Evolutionary conservation across 2,113 vertebrate genomes (phyloP).

Genomic region (Phalacrocorax aristotelis): DNA sequence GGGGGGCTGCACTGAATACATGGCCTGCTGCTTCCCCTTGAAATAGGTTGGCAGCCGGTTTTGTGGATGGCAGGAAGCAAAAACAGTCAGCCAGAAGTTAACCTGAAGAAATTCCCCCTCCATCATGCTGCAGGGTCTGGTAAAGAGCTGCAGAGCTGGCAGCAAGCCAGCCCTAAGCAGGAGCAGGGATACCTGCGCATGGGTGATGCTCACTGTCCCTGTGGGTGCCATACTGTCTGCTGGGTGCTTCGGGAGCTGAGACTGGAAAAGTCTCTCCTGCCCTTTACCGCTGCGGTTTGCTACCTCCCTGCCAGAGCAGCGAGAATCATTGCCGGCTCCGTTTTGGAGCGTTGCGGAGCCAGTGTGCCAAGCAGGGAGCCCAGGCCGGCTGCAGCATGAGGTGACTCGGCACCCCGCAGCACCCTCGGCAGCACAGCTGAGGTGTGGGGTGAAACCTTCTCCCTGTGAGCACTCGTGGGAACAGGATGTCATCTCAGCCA

Average conservation of each 20-base stretch:
- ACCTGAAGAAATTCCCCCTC: neutral
- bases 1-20: neutral
- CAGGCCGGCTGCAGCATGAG: neutral
- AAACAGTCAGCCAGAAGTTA: neutral
- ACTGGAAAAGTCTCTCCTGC: neutral
- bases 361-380: neutral
- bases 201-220: neutral
- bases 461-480: neutral
- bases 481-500: neutral
- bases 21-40: neutral
- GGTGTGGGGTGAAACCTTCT: neutral
- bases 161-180: neutral
- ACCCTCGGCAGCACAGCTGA: neutral
- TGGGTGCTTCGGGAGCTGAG: neutral
- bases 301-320: neutral
- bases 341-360: neutral
- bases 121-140: neutral
- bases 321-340: rapidly evolving
- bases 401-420: neutral
- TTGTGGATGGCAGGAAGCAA: neutral
- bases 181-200: neutral
- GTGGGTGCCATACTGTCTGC: neutral
- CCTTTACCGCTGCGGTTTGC: neutral
- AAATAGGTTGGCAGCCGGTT: neutral
- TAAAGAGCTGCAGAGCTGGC: neutral